Evolutionary conservation across 92 coral and sea anemone species (phyloP).

Genomic region (Micromussa lordhowensis): DNA sequence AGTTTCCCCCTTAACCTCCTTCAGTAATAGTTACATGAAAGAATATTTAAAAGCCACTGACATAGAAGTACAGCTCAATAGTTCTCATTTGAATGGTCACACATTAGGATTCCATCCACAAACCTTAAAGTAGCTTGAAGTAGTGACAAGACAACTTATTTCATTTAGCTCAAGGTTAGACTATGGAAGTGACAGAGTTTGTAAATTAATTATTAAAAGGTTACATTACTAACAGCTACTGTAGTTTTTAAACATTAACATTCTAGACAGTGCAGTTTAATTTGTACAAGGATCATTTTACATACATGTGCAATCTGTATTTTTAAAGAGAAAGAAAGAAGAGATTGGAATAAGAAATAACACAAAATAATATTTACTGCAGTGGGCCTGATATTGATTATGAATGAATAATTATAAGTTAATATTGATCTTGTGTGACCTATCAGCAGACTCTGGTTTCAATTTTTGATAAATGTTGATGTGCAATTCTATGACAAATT

Average conservation of each 20-base stretch:
- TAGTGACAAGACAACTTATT: no score
- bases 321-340: not conserved
- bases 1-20: not conserved
- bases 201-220: no score
- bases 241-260: no score
- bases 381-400: not conserved
- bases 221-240: no score
- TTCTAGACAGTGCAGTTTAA: no score
- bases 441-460: not conserved
- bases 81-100: not conserved
- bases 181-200: no score
- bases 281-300: no score
- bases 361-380: not conserved
- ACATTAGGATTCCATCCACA: not conserved
- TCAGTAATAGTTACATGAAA: not conserved
- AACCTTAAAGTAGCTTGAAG: not conserved
- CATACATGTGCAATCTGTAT: not conserved
- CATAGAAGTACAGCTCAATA: not conserved
- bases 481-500: not conserved
- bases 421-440: not conserved
- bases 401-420: not conserved
- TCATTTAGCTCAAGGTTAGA: no score
- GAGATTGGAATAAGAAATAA: no score
- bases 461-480: not conserved
- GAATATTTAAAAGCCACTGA: not conserved